Percentiles rank a stretch among this genome's conserved stretches.
Evolutionary conservation across 2,113 vertebrate species (phyloP).

Genomic region (Corynorhinus townsendii): DNA sequence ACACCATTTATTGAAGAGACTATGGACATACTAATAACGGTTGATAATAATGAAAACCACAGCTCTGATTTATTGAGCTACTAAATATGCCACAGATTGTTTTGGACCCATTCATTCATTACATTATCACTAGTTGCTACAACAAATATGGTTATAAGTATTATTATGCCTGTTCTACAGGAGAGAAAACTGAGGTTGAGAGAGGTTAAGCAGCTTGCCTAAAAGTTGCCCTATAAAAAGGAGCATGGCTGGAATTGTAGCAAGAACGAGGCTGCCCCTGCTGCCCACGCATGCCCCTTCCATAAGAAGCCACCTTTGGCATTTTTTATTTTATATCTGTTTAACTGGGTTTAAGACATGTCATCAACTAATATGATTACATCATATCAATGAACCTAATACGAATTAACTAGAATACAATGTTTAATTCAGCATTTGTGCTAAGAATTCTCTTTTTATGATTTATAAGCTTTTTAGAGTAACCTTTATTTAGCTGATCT

Average conservation of each 20-base stretch:
- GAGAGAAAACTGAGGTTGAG: neutral
- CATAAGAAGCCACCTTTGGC: neutral
- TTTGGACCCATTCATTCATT: neutral
- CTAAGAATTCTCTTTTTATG: constrained; percentile 4
- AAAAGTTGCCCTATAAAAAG: neutral
- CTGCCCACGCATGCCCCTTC: neutral
- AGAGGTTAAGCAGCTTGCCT: neutral
- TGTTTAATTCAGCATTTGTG: neutral
- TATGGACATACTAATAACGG: neutral
- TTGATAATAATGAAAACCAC: neutral
- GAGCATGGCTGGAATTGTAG: neutral
- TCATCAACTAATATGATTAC: neutral
- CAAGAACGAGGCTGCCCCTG: neutral
- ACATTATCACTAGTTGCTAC: neutral
- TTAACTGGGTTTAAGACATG: neutral
- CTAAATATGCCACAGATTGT: neutral
- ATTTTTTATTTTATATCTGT: neutral
- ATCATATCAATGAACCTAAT: neutral
- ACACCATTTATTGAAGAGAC: neutral
- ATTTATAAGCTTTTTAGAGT: constrained; percentile 19
- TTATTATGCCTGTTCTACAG: neutral
- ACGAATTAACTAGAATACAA: constrained; percentile 12
- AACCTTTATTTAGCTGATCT: constrained; percentile 11
- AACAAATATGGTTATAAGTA: neutral
- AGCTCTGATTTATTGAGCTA: neutral